Evolutionary conservation across 2,888 invertebrate genomes (phyloP).

Genomic region (Prenolepis imparis): DNA sequence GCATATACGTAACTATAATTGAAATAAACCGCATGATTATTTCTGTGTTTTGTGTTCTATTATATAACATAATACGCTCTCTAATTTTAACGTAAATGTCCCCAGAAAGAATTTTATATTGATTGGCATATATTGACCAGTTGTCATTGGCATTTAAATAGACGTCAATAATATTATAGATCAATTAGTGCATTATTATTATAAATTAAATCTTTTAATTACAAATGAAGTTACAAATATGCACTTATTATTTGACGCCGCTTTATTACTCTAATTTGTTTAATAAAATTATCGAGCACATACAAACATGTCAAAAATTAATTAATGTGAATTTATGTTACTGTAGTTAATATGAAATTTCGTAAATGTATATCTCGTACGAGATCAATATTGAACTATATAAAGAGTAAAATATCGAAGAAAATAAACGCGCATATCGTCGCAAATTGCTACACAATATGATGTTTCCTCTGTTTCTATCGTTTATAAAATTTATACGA

Average conservation of each 20-base stretch:
- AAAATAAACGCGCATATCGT: not conserved
- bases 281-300: slow-evolving; percentile 3
- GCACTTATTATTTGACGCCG: not conserved
- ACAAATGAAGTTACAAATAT: slow-evolving; percentile 14
- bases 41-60: not conserved
- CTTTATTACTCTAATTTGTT: not conserved
- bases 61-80: not conserved
- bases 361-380: not conserved
- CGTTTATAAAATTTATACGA: not conserved
- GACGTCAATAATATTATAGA: not conserved
- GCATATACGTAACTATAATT: slow-evolving; percentile 90
- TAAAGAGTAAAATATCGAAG: slow-evolving; percentile 6
- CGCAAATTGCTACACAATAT: not conserved
- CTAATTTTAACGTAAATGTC: not conserved
- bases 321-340: not conserved
- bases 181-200: not conserved
- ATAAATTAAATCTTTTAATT: not conserved
- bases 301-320: not conserved
- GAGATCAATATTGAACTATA: not conserved
- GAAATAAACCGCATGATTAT: slow-evolving; percentile 14
- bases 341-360: not conserved
- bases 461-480: not conserved
- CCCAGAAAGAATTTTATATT: not conserved
- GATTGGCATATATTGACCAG: not conserved
- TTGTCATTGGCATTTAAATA: not conserved